phyloP scores from a whole-genome alignment of 2,113 vertebrate species.

The Elachura formosa region DNA sequence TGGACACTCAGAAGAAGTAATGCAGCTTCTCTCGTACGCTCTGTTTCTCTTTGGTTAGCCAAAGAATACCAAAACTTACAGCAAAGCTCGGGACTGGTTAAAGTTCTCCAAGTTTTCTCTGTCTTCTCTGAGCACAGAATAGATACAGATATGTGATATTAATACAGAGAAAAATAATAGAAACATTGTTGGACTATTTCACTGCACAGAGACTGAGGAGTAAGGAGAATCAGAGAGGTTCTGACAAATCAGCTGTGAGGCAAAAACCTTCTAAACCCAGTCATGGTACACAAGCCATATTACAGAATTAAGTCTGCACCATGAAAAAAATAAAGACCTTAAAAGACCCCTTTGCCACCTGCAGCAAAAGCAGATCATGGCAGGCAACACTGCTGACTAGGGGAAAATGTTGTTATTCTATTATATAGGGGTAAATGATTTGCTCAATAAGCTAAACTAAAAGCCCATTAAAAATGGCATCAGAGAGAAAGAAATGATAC shows the following conservation, averaged over 20 bases:
- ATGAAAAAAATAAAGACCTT: neutral
- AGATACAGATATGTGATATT: neutral
- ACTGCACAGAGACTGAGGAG: neutral
- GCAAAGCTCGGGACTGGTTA: neutral
- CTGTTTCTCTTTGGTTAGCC: neutral
- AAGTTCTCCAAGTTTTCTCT: neutral
- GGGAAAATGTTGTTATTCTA: neutral
- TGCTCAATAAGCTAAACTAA: neutral
- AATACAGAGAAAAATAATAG: neutral
- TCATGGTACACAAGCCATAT: neutral
- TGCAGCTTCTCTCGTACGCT: neutral
- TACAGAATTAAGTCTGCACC: neutral
- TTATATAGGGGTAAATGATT: neutral
- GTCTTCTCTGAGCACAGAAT: neutral
- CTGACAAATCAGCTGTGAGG: neutral
- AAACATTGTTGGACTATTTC: neutral
- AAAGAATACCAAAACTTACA: neutral
- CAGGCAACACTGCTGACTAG: neutral
- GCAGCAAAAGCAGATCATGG: neutral
- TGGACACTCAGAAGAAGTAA: neutral
- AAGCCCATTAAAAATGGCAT: neutral
- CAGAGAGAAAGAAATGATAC: neutral
- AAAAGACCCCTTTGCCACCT: neutral
- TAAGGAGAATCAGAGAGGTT: neutral
- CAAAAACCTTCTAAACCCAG: accelerated